Percentiles rank a stretch among this genome's conserved stretches.
Conservation (phyloP, 2,113 vertebrate species). For the Guaruba guarouba region DNA sequence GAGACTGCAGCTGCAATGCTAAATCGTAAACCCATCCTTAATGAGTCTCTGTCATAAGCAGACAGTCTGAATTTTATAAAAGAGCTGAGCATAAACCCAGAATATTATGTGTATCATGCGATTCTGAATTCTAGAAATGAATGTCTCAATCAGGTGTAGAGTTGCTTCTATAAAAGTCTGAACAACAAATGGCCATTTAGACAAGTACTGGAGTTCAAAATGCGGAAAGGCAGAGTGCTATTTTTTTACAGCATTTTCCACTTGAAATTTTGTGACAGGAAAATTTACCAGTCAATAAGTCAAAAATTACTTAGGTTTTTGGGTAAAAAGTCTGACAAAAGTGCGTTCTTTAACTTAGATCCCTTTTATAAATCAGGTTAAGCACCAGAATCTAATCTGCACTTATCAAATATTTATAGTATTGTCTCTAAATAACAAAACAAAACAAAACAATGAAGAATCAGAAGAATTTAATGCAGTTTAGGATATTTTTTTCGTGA, state of each 20-base stretch:
- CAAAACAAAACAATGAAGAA: not conserved
- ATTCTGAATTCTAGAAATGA: constrained; percentile 37
- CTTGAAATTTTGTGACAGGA: not conserved
- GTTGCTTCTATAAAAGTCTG: constrained; percentile 4
- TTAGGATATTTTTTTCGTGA: not conserved
- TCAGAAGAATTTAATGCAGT: not conserved
- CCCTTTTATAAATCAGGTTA: not conserved
- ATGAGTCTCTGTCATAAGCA: not conserved
- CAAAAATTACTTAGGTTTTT: not conserved
- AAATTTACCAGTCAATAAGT: not conserved
- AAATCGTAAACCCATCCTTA: not conserved
- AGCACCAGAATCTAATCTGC: not conserved
- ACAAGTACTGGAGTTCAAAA: not conserved
- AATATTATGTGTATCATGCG: constrained; percentile 3
- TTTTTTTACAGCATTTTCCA: not conserved
- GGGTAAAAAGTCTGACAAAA: not conserved
- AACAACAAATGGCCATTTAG: constrained; percentile 1
- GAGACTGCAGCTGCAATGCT: not conserved
- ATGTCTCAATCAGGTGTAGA: constrained; percentile 43
- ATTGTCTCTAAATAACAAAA: not conserved
- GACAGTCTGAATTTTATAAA: constrained; percentile 18
- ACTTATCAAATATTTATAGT: not conserved
- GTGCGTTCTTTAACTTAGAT: not conserved
- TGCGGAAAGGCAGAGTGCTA: not conserved
- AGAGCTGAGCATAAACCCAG: not conserved